These are phyloP conservation scores for Pangasius mekongensis DNA, from an alignment of 2,797 vertebrate species.

Conservation along the genomic window DNA sequence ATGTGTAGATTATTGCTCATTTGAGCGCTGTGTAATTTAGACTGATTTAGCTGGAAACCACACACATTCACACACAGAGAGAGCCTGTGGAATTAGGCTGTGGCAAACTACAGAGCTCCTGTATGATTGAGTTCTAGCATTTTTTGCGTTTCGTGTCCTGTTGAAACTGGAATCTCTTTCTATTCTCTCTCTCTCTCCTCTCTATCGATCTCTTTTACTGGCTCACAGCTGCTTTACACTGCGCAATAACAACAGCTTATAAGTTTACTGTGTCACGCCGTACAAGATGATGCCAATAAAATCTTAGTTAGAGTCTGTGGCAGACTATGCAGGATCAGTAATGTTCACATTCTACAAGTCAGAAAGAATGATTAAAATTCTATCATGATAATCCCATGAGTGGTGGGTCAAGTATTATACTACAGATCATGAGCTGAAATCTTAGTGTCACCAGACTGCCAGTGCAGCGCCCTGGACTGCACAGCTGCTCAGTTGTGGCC, in stretches of 20 bases:
- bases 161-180: not conserved
- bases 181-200: slow-evolving; percentile 5
- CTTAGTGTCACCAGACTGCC: not conserved
- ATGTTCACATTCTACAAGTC: not conserved
- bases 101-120: not conserved
- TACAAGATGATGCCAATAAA: not conserved
- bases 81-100: slow-evolving; percentile 13
- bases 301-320: not conserved
- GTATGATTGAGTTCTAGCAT: not conserved
- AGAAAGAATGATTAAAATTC: not conserved
- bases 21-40: slow-evolving; percentile 69
- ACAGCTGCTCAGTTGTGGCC: not conserved
- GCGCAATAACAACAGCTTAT: not conserved
- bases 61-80: not conserved
- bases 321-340: not conserved
- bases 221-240: not conserved
- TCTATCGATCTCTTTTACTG: not conserved
- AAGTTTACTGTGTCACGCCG: not conserved
- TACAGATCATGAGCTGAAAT: not conserved
- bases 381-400: not conserved
- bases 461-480: not conserved
- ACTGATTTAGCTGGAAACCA: slow-evolving; percentile 60
- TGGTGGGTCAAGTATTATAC: not conserved
- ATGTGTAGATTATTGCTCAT: slow-evolving; percentile 70
- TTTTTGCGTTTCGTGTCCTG: not conserved